Evolutionary conservation across 1,140 invertebrate species (phyloP).

Genomic region (Schlechtendalia chinensis): DNA sequence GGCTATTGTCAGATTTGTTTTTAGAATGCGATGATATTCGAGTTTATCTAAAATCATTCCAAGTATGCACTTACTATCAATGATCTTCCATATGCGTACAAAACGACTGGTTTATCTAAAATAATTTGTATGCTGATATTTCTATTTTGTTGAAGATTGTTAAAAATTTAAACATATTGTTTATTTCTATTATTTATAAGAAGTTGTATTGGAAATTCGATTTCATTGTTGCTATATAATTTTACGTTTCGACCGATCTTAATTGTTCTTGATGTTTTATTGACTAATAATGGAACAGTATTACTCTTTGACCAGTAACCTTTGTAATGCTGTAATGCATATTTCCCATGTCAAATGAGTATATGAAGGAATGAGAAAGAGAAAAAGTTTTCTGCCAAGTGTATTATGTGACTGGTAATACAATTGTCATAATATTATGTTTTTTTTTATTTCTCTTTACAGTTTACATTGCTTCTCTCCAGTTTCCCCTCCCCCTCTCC

Average conservation of each 20-base stretch:
- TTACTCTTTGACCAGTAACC: background rate
- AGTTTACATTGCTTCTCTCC: background rate
- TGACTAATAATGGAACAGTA: background rate
- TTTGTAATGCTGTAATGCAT: background rate
- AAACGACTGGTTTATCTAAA: too few species aligned
- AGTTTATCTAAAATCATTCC: too few species aligned
- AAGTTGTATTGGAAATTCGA: too few species aligned
- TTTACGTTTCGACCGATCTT: background rate
- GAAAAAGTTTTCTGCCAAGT: background rate
- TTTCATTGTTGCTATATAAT: too few species aligned
- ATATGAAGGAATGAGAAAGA: background rate
- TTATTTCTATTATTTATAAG: too few species aligned
- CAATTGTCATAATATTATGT: constrained; percentile 28
- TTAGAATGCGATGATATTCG: too few species aligned
- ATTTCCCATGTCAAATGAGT: background rate
- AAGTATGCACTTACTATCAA: too few species aligned
- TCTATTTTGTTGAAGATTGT: too few species aligned
- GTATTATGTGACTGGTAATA: constrained; percentile 19
- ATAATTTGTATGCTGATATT: too few species aligned
- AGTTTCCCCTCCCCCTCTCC: constrained; percentile 18
- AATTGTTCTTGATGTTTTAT: background rate
- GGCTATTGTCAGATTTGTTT: too few species aligned
- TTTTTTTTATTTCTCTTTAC: background rate
- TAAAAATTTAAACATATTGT: too few species aligned
- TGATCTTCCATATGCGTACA: too few species aligned